A percentile compares a stretch with the other conserved stretches of the same genome.
Conservation (phyloP, 2,888 invertebrate genomes). For the Neoitamus cyanurus region DNA sequence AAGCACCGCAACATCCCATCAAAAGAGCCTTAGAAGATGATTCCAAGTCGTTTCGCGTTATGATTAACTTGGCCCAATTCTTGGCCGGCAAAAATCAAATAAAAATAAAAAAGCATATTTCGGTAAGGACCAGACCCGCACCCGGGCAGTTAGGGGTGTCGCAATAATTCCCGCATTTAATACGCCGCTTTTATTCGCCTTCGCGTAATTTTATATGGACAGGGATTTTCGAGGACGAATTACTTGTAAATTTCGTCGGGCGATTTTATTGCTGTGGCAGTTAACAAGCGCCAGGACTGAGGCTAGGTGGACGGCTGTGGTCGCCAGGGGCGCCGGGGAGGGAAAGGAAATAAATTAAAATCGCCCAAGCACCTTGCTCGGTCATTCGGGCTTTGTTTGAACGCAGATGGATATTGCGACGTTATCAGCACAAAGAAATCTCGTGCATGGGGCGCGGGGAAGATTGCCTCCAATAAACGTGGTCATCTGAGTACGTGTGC, state of each 20-base stretch:
- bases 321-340: constrained; percentile 42
- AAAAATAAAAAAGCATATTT: constrained; percentile 23
- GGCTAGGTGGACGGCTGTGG: background rate
- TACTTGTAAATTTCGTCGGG: constrained; percentile 14
- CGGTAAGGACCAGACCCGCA: background rate
- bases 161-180: background rate
- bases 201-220: constrained; percentile 17
- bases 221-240: constrained; percentile 39
- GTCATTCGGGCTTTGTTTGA: constrained; percentile 42
- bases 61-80: constrained; percentile 44
- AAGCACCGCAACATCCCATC: constrained; percentile 16
- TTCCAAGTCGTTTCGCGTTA: constrained; percentile 37
- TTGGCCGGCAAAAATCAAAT: constrained; percentile 4
- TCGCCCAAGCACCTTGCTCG: constrained; percentile 51
- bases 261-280: constrained; percentile 31
- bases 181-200: constrained; percentile 28
- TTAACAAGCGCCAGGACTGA: background rate
- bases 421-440: constrained; percentile 51
- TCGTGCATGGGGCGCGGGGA: constrained; percentile 3
- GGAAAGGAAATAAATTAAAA: constrained; percentile 51
- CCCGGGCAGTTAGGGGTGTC: background rate
- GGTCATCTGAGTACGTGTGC: constrained; percentile 51
- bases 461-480: constrained; percentile 51
- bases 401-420: constrained; percentile 44
- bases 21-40: constrained; percentile 45